Evolutionary conservation across 2,888 invertebrate species (phyloP).

Genomic region (Drosophila cyrtoloma): DNA sequence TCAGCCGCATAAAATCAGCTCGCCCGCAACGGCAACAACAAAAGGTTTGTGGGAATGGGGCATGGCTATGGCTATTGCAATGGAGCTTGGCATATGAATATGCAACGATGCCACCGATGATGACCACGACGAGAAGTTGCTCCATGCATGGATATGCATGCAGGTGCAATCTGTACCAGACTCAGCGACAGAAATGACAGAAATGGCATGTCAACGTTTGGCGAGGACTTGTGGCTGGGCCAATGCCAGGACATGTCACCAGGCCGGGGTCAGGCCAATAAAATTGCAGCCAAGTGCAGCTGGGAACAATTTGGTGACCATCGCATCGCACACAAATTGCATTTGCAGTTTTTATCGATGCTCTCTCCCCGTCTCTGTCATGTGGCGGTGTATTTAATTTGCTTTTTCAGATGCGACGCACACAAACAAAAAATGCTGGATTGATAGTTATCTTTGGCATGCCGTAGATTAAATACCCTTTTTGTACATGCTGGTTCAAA

Average conservation of each 20-base stretch:
- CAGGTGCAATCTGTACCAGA: conserved; percentile 75
- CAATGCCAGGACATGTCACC: conserved; percentile 27
- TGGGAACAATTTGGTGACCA: conserved; percentile 61
- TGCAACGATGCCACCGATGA: conserved; percentile 69
- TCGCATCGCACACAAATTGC: conserved; percentile 62
- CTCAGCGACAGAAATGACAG: conserved; percentile 38
- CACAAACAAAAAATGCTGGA: background rate
- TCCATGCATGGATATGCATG: conserved; percentile 59
- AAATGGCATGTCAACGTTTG: conserved; percentile 58
- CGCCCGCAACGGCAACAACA: conserved; percentile 67
- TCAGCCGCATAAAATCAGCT: conserved; percentile 74
- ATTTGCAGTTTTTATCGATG: conserved; percentile 67
- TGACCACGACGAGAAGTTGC: conserved; percentile 55
- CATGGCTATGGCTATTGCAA: background rate
- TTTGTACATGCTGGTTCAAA: background rate
- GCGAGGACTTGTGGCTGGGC: conserved; percentile 40
- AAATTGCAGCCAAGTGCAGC: conserved; percentile 68
- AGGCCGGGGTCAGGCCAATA: conserved; percentile 59
- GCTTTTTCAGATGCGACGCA: conserved; percentile 38
- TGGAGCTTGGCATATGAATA: conserved; percentile 61
- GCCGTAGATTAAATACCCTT: conserved; percentile 23
- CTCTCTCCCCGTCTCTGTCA: background rate
- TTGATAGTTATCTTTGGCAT: background rate
- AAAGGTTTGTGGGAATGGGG: conserved; percentile 28
- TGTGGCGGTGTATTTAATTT: conserved; percentile 59